A percentile compares a stretch with the other conserved stretches of the same genome.
phyloP scores from a whole-genome alignment of 2,888 invertebrate genomes.

The Sericinus montela region DNA sequence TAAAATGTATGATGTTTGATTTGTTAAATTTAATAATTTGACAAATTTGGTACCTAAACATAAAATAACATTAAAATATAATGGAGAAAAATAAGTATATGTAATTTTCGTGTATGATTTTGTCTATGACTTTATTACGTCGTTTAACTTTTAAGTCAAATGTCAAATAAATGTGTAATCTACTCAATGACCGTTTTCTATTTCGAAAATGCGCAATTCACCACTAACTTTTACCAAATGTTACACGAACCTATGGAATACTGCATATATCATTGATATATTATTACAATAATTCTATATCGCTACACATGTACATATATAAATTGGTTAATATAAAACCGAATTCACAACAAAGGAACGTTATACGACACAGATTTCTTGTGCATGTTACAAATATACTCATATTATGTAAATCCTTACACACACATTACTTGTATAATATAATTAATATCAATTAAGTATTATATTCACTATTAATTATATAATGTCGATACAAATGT shows the following conservation, averaged over 20 bases:
- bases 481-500: constrained; percentile 55
- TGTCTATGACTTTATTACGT: too few relatives aligned
- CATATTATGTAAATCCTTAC: constrained; percentile 41
- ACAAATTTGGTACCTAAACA: too few relatives aligned
- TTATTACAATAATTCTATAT: constrained; percentile 39
- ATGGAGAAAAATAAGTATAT: too few relatives aligned
- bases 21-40: too few relatives aligned
- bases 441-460: constrained; percentile 38
- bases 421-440: constrained; percentile 45
- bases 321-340: constrained; percentile 59
- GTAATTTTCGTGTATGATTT: too few relatives aligned
- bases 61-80: too few relatives aligned
- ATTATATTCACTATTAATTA: constrained; percentile 38
- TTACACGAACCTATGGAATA: constrained; percentile 1
- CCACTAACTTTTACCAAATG: constrained; percentile 8
- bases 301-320: constrained; percentile 50
- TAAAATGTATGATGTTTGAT: too few relatives aligned
- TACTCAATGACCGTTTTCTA: too few relatives aligned
- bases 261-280: constrained; percentile 3
- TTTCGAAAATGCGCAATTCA: constrained; percentile 53
- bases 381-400: constrained; percentile 43
- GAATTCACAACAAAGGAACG: constrained; percentile 66
- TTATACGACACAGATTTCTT: constrained; percentile 60
- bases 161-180: constrained; percentile 4
- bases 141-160: too few relatives aligned